Evolutionary conservation across 53 echinoderm and acorn worm genomes (phyloP).

Genomic region (Apostichopus leukothele): DNA sequence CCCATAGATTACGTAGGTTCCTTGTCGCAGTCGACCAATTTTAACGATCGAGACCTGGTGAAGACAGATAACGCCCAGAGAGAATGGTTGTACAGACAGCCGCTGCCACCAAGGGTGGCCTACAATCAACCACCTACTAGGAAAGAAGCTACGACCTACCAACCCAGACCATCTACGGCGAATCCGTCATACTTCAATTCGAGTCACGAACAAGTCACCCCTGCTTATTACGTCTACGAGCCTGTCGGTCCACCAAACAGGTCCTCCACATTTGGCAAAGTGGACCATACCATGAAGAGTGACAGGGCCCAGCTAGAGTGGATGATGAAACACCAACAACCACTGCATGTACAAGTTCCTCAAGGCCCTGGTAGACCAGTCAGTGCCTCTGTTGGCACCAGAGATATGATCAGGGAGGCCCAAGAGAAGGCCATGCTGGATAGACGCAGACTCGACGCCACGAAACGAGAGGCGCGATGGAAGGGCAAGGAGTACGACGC

Average conservation of each 20-base stretch:
- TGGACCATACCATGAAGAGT: slow-evolving; percentile 64
- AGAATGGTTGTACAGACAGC: slow-evolving; percentile 61
- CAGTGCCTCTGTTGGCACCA: slow-evolving; percentile 57
- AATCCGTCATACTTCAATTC: slow-evolving; percentile 22
- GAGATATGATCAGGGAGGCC: slow-evolving; percentile 82
- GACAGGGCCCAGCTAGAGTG: slow-evolving; percentile 85
- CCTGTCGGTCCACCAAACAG: slow-evolving; percentile 58
- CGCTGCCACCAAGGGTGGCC: slow-evolving; percentile 45
- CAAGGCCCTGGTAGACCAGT: slow-evolving; percentile 52
- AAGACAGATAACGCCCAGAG: slow-evolving; percentile 60
- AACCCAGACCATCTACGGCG: slow-evolving; percentile 14
- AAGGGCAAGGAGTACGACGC: slow-evolving; percentile 59
- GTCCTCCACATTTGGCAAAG: slow-evolving; percentile 57
- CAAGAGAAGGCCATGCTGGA: slow-evolving; percentile 79
- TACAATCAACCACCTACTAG: neutral
- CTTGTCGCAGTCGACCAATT: slow-evolving; percentile 52
- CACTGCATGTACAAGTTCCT: slow-evolving; percentile 43
- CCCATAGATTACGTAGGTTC: slow-evolving; percentile 49
- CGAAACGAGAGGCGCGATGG: slow-evolving; percentile 69
- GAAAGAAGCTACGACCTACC: neutral
- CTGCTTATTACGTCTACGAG: slow-evolving; percentile 46
- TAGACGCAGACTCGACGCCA: slow-evolving; percentile 64
- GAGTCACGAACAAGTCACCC: neutral
- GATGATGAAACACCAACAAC: slow-evolving; percentile 67
- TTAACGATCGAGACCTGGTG: slow-evolving; percentile 50